Conservation (phyloP, 2,888 invertebrate genomes). For the Blastobasis adustella region DNA sequence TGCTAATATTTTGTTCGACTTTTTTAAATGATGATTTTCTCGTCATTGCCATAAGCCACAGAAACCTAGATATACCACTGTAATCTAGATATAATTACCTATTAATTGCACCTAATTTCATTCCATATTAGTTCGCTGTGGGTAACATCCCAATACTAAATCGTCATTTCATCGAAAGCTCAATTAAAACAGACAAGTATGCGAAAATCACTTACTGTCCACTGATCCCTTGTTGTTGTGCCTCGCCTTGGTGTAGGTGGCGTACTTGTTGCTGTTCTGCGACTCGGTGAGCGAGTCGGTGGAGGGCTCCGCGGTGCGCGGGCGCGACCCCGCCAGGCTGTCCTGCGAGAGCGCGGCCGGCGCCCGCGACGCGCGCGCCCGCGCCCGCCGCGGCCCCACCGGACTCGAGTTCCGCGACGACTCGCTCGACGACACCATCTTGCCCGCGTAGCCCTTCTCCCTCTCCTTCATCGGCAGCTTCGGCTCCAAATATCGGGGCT, state of each 20-base stretch:
- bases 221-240: constrained; percentile 35
- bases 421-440: constrained; percentile 74
- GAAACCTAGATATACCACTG: too few species aligned
- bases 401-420: constrained; percentile 83
- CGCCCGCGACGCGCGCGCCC: constrained; percentile 31
- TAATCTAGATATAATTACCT: too few species aligned
- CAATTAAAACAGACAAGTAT: too few species aligned
- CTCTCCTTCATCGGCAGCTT: constrained; percentile 30
- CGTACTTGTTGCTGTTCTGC: constrained; percentile 50
- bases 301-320: constrained; percentile 60
- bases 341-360: constrained; percentile 62
- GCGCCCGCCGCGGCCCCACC: constrained; percentile 46
- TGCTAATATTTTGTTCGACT: too few species aligned
- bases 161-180: too few species aligned
- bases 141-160: too few species aligned
- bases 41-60: too few species aligned
- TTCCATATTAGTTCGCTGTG: too few species aligned
- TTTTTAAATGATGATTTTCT: too few species aligned
- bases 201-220: constrained; percentile 53
- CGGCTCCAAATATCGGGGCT: constrained; percentile 79
- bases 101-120: too few species aligned
- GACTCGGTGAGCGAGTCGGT: constrained; percentile 63
- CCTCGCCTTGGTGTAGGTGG: constrained; percentile 53
- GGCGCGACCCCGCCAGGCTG: constrained; percentile 64
- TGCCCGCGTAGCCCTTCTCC: constrained; percentile 37